Percentiles rank a stretch among this genome's conserved stretches.
phyloP scores from a whole-genome alignment of 2,888 invertebrate genomes.

The Oxytorus armatus region DNA sequence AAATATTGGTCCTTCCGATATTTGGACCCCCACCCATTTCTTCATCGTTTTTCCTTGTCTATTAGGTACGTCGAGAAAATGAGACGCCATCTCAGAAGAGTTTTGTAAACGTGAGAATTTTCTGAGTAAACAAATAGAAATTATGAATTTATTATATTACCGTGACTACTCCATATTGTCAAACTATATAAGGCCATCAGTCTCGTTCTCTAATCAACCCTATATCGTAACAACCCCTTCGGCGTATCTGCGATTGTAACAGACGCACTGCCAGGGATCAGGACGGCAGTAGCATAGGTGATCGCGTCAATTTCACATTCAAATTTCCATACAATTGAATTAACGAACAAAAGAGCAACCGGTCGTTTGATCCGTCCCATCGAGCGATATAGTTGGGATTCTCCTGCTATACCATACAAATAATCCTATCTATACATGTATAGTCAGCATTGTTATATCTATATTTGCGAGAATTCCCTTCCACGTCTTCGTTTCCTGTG shows the following conservation, averaged over 20 bases:
- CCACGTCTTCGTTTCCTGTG: constrained; percentile 65
- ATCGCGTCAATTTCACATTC: constrained; percentile 80
- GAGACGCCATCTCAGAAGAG: too few species aligned
- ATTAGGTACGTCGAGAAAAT: too few species aligned
- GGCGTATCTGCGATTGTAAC: constrained; percentile 60
- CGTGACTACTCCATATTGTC: background rate
- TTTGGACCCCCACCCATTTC: too few species aligned
- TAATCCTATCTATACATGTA: background rate
- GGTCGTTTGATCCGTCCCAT: constrained; percentile 81
- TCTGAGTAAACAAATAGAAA: too few species aligned
- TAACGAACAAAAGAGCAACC: constrained; percentile 80
- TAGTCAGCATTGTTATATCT: background rate
- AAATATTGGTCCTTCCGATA: too few species aligned
- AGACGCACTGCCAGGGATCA: constrained; percentile 6
- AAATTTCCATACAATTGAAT: constrained; percentile 82
- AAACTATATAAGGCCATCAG: constrained; percentile 33
- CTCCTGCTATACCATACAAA: constrained; percentile 17
- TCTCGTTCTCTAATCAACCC: constrained; percentile 60
- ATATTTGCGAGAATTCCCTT: constrained; percentile 3
- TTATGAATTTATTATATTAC: background rate
- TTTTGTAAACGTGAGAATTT: too few species aligned
- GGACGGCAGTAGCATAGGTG: constrained; percentile 43
- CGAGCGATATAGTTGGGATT: constrained; percentile 61
- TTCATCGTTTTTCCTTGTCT: too few species aligned
- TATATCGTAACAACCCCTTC: constrained; percentile 40